Evolutionary conservation across 2,113 vertebrate genomes (phyloP).

Genomic region (Pica pica): DNA sequence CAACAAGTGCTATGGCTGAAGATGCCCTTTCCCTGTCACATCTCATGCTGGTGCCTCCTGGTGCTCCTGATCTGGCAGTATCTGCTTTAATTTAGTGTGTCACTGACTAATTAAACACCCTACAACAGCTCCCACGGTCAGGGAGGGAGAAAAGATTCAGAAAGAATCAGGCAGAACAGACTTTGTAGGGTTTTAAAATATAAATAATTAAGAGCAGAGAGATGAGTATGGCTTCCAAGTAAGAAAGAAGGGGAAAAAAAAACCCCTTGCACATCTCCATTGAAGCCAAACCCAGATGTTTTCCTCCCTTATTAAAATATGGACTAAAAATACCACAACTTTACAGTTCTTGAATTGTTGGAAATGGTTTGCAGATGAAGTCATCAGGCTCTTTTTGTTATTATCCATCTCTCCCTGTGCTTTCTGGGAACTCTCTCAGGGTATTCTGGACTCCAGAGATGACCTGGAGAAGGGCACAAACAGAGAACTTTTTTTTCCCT

Average conservation of each 20-base stretch:
- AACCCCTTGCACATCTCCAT: neutral
- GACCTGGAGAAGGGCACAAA: constrained; percentile 9
- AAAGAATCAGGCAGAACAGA: neutral
- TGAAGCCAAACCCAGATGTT: constrained; percentile 46
- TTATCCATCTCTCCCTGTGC: constrained; percentile 19
- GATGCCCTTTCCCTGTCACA: neutral
- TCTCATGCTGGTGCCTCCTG: neutral
- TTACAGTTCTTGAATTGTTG: constrained; percentile 52
- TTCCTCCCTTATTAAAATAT: constrained; percentile 54
- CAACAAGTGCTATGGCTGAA: neutral
- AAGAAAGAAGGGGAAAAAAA: neutral
- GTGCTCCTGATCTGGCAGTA: neutral
- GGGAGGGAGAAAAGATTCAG: neutral
- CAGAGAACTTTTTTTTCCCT: neutral
- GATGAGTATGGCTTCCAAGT: neutral
- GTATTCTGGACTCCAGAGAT: neutral
- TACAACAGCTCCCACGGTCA: neutral
- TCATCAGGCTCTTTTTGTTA: constrained; percentile 45
- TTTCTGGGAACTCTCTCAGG: constrained; percentile 29
- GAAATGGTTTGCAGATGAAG: constrained; percentile 58
- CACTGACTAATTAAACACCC: neutral
- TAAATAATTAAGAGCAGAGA: constrained; percentile 15
- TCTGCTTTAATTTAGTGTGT: neutral
- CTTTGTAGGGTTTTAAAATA: neutral
- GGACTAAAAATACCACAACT: constrained; percentile 54